phyloP scores from a whole-genome alignment of 2,797 vertebrate genomes.

The Clarias laeviceps region DNA sequence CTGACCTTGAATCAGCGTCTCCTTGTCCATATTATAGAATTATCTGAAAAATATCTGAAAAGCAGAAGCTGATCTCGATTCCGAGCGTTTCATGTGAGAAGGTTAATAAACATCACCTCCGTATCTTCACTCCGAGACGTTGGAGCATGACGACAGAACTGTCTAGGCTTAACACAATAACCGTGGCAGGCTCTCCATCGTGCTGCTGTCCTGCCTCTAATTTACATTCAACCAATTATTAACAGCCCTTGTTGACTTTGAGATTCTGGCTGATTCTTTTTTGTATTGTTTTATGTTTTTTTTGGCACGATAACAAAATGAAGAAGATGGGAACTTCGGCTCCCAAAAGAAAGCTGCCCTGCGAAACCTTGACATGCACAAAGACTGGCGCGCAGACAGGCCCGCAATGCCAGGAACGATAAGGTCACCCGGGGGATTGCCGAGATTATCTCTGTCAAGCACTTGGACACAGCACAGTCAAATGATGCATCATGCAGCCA shows the following conservation, averaged over 20 bases:
- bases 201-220: constrained; percentile 62
- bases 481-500: constrained; percentile 92
- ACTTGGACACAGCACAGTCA: constrained; percentile 92
- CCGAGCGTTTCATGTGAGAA: constrained; percentile 20
- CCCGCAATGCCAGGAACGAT: constrained; percentile 87
- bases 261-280: constrained; percentile 62
- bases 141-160: constrained; percentile 34
- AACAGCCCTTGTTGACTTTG: constrained; percentile 70
- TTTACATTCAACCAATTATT: constrained; percentile 76
- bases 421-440: constrained; percentile 91
- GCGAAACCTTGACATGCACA: constrained; percentile 88
- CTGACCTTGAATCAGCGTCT: constrained; percentile 25
- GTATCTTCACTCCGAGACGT: constrained; percentile 24
- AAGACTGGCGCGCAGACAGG: constrained; percentile 82
- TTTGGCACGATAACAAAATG: constrained; percentile 81
- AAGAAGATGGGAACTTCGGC: constrained; percentile 79
- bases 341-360: constrained; percentile 80
- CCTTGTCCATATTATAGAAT: constrained; percentile 25
- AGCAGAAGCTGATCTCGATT: constrained; percentile 25
- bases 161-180: constrained; percentile 47
- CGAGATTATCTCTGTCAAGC: constrained; percentile 93
- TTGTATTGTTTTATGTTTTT: constrained; percentile 49
- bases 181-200: constrained; percentile 58
- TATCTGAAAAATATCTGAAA: constrained; percentile 29
- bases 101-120: constrained; percentile 44